These are phyloP conservation scores for Cotesia glomerata DNA, from an alignment of 1,140 invertebrate species.

Conservation along the genomic window DNA sequence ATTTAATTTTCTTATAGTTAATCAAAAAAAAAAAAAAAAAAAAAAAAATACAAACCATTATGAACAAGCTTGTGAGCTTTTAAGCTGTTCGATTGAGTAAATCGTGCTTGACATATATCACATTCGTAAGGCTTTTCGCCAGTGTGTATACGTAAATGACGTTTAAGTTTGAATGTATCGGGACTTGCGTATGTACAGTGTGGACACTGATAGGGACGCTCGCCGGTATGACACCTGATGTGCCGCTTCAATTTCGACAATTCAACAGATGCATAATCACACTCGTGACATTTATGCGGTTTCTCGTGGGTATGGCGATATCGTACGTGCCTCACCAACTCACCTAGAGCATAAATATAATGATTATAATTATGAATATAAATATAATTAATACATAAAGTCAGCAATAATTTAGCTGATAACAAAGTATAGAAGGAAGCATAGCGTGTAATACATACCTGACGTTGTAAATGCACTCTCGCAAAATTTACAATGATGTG, in stretches of 20 bases:
- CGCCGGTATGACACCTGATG: slow-evolving; percentile 91
- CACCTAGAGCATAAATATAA: slow-evolving; percentile 67
- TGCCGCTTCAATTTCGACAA: slow-evolving; percentile 91
- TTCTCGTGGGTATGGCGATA: slow-evolving; percentile 95
- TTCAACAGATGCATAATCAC: slow-evolving; percentile 94
- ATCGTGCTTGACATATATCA: slow-evolving; percentile 87
- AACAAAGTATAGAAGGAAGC: too few species aligned
- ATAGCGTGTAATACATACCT: slow-evolving; percentile 62
- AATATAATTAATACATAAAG: too few species aligned
- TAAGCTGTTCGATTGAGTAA: slow-evolving; percentile 95
- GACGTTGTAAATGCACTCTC: slow-evolving; percentile 94
- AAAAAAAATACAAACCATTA: slow-evolving; percentile 71
- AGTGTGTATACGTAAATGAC: slow-evolving; percentile 94
- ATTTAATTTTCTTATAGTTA: background rate
- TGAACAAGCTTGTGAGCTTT: slow-evolving; percentile 95
- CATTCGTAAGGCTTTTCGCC: slow-evolving; percentile 95
- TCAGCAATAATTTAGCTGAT: too few species aligned
- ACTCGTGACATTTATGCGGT: slow-evolving; percentile 92
- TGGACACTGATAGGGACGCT: slow-evolving; percentile 87
- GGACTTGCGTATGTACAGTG: slow-evolving; percentile 98
- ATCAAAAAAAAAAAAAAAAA: slow-evolving; percentile 18
- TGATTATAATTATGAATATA: too few species aligned
- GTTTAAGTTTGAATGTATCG: slow-evolving; percentile 96
- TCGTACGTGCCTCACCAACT: slow-evolving; percentile 90
- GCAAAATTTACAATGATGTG: slow-evolving; percentile 93